Base-by-base conservation (phyloP, 2,888 invertebrate genomes). In the Taenaris catops region DNA sequence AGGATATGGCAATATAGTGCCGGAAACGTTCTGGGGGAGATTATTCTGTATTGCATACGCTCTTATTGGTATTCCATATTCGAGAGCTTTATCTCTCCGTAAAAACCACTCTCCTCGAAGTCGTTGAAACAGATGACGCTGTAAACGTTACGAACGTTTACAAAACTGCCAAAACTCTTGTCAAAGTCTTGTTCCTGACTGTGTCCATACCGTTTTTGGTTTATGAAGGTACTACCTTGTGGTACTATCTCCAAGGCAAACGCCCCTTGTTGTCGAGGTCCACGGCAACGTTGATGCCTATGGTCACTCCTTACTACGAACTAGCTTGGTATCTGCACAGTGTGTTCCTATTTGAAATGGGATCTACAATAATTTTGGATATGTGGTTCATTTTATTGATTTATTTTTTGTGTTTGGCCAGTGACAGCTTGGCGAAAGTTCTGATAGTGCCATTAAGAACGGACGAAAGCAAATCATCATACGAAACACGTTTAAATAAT, bases 1-100 rank as follows among this genome's bases (percentile, higher is more conserved):
- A 96, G 96, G 96, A 45, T 96, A 96, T 67, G 96, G 96, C 32
- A 95, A 96, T 65, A 94, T 96, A 55, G 95, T 94, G 4, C 96
- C 96, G 0, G 91, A 90, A 45, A 96, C 96, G 0, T 91, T 90
- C 47, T 90, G 91, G 81, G 96, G 96, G 10, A 90, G 95, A 41
- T 70, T 91, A 27, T 94, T 94, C 67, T 94, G 94, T 73, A 93
- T 95, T 53, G 89, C 90, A 38, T 96, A 93, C 76, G 96, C 96
- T 5, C 88, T 96, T 41, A 90, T 96, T 45, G 96, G 96, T 16
- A 96, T 96, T 59, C 96, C 96, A n/a, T n/a, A n/a, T n/a, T n/a
- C n/a, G n/a, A n/a, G n/a, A n/a, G n/a, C n/a, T n/a, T n/a, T 79
- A 76, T 32, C 4, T 60, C 0, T 46, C 46, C 8, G 57, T 60